Conservation (phyloP, 2,888 invertebrate species). For the Lumbricus terrestris region DNA sequence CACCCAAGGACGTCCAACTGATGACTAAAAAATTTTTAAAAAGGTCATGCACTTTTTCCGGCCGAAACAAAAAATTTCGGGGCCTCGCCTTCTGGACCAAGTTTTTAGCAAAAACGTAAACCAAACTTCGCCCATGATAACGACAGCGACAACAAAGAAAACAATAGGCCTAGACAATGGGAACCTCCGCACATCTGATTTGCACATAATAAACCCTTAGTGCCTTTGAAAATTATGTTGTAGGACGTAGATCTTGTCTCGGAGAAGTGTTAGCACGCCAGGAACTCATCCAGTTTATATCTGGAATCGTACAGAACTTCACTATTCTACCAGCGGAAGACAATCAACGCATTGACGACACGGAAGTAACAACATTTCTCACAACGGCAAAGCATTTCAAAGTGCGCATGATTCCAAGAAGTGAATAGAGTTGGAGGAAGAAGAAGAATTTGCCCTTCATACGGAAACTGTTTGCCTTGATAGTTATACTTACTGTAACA, state of each 20-base stretch:
- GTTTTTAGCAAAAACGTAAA: no score
- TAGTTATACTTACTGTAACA: no score
- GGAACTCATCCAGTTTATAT: neutral
- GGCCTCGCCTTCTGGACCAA: no score
- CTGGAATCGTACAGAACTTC: neutral
- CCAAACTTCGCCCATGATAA: no score
- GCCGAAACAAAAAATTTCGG: no score
- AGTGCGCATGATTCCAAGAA: neutral
- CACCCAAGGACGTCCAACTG: no score
- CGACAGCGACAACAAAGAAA: no score
- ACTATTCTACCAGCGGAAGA: neutral
- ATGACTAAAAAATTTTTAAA: no score
- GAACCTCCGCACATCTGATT: no score
- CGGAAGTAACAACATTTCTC: neutral
- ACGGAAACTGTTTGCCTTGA: no score
- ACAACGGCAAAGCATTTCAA: neutral
- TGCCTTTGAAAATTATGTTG: neutral
- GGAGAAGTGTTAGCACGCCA: conserved; percentile 3
- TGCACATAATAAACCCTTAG: neutral
- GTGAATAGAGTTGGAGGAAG: neutral
- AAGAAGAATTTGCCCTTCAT: neutral
- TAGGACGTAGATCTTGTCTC: neutral
- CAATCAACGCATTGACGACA: neutral
- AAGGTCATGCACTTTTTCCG: no score
- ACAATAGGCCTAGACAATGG: no score